Evolutionary conservation across 2,888 invertebrate species (phyloP), one percentile per base, ranked within the genome.

Genomic region (Mesochorus sp.): DNA sequence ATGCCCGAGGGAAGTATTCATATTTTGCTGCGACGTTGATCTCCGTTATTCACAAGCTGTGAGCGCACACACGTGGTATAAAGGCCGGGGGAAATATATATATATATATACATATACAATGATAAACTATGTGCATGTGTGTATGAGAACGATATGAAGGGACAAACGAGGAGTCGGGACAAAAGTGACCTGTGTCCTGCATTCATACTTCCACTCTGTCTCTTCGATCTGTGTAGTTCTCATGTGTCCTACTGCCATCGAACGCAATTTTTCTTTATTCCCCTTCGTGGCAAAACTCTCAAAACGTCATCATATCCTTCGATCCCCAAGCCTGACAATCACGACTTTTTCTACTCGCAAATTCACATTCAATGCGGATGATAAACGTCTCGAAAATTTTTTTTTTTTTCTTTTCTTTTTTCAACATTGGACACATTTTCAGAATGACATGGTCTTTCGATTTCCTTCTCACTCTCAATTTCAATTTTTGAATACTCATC

Each of bases 21-120:
- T 62, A 66, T 76, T 71, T 57, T 31, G 37, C 34, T 12, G 24
- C 47, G 57, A 57, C 68, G 53, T 34, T 53, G 26, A 44, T 67
- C 31, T 42, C 31, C 28, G 1, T 10, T 21, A 6, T 19, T 8
- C n/a, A 21, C 10, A 31, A 31, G 10, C 31, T 31, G 31, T 8
- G 31, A 8, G 5, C 2, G n/a, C 31, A 31, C 12, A 17, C 21
- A 24, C 51, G 51, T 14, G 51, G 26, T 2, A 10, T 47, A 47
- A n/a, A 2, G 6, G 1, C n/a, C n/a, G n/a, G n/a, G n/a, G n/a
- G 6, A 31, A 8, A 31, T 17, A 26, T 53, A 26, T 31, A 14
- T 14, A 14, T 2, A 5, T 21, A 5, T 10, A 3, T 19, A 31
- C 19, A 19, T 0, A 14, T 53, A 17, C 19, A 34, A 21, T 12